These are phyloP conservation scores for Xanthia togata DNA, from an alignment of 2,888 invertebrate genomes.

Conservation along the genomic window DNA sequence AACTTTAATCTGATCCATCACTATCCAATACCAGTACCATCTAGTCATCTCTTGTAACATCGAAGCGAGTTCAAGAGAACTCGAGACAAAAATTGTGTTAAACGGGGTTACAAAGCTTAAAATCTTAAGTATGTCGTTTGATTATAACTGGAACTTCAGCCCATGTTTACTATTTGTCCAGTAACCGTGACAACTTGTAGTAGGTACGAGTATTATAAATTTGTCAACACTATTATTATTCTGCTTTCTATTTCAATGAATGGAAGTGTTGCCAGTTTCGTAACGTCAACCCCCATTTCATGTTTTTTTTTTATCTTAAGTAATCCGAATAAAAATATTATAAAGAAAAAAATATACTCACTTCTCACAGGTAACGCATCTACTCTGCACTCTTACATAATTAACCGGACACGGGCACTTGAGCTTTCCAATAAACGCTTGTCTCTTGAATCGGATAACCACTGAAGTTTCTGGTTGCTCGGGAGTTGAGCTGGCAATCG, in stretches of 20 bases:
- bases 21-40: not conserved
- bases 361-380: conserved; percentile 3
- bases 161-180: not conserved
- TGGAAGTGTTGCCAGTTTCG: not conserved
- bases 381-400: not conserved
- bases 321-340: not conserved
- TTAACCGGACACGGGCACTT: not conserved
- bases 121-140: not conserved
- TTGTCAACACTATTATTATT: not conserved
- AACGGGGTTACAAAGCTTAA: not conserved
- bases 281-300: too few species aligned
- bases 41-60: not conserved
- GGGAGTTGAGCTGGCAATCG: too few species aligned
- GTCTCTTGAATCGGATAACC: not conserved
- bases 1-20: not conserved
- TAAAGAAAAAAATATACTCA: not conserved
- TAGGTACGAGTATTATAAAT: not conserved
- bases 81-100: not conserved
- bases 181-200: not conserved
- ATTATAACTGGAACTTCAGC: not conserved
- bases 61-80: not conserved
- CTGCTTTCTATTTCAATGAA: not conserved
- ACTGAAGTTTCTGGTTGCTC: not conserved
- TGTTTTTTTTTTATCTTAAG: not conserved
- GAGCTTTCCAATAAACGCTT: not conserved